Percentiles rank a stretch among this genome's conserved stretches.
Conservation (phyloP, 2,888 invertebrate species). For the Adineta ricciae region DNA sequence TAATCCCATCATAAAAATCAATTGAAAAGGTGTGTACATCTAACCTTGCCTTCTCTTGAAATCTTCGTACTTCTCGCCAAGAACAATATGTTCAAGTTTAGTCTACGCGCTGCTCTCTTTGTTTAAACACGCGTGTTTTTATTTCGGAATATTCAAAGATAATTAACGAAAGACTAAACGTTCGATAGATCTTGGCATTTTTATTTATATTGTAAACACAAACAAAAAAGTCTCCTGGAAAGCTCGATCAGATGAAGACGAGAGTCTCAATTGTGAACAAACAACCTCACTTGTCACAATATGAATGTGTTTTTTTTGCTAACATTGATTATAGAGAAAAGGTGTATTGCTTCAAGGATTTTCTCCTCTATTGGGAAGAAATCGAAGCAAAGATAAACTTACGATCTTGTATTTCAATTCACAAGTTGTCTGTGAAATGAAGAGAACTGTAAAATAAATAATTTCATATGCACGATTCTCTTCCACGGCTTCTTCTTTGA, state of each 20-base stretch:
- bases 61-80: too few species aligned
- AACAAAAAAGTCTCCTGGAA: not conserved
- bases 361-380: not conserved
- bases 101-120: too few species aligned
- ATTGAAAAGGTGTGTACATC: too few species aligned
- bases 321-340: not conserved
- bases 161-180: not conserved
- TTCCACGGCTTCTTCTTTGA: not conserved
- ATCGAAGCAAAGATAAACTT: not conserved
- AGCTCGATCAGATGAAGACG: not conserved
- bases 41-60: too few species aligned
- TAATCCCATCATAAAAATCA: too few species aligned
- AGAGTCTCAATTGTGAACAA: not conserved
- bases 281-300: not conserved
- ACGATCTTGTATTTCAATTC: not conserved
- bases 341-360: not conserved
- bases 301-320: not conserved
- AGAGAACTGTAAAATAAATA: not conserved
- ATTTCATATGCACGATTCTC: not conserved
- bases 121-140: too few species aligned
- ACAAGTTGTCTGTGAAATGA: not conserved
- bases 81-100: too few species aligned
- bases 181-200: not conserved
- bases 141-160: not conserved
- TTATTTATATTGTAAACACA: not conserved